Evolutionary conservation across 1,140 invertebrate species (phyloP), one percentile per base, ranked within the genome.

Genomic region (Trialeurodes vaporariorum): DNA sequence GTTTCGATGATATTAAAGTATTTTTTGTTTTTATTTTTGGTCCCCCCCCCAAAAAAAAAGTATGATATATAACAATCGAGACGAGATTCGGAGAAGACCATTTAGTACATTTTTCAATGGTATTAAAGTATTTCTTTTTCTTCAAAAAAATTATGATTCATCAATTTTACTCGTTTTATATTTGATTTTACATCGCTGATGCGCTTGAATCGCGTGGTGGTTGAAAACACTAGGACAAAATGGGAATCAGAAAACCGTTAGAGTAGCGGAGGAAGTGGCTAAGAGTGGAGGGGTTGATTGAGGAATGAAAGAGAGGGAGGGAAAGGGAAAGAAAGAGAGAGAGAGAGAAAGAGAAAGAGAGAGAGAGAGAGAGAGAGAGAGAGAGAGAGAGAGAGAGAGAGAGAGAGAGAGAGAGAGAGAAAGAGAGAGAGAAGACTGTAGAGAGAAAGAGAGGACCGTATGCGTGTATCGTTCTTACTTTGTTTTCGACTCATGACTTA

Each of bases 121-220:
- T n/a, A n/a, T n/a, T n/a, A n/a, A n/a, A n/a, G n/a, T n/a, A n/a
- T n/a, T n/a, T n/a, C n/a, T n/a, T n/a, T 63, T 26, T 26, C 25
- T 26, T 25, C 21, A 24, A 63, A 63, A 27, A 63, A 63, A 63
- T 26, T 63, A 25, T 27, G 61, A n/a, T 63, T 63, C 61, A 63
- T 63, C 61, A 24, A 63, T 63, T 63, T 63, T 63, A 63, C 25
- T 63, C 61, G 27, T 63, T 63, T n/a, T n/a, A n/a, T n/a, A n/a
- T n/a, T n/a, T n/a, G n/a, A n/a, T n/a, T n/a, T n/a, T n/a, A n/a
- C n/a, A n/a, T n/a, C n/a, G n/a, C n/a, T n/a, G n/a, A n/a, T n/a
- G n/a, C n/a, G n/a, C n/a, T n/a, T n/a, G n/a, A n/a, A n/a, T n/a
- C n/a, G n/a, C n/a, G n/a, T n/a, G n/a, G n/a, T n/a, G n/a, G n/a